Evolutionary conservation across 1,140 invertebrate species (phyloP).

Genomic region (Halesus radiatus): DNA sequence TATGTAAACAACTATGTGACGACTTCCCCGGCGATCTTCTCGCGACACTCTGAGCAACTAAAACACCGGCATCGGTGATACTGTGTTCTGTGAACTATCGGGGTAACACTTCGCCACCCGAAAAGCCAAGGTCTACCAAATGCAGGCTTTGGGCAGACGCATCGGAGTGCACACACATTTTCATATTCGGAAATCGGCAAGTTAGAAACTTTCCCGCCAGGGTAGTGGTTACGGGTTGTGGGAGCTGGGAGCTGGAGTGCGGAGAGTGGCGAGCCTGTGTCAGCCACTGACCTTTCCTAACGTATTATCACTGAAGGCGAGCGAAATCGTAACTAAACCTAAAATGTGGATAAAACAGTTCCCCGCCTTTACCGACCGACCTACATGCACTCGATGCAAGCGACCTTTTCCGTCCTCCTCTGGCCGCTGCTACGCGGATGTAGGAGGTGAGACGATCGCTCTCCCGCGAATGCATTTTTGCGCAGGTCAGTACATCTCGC

Average conservation of each 20-base stretch:
- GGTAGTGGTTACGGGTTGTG: neutral
- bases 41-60: too few species aligned
- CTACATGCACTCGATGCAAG: conserved; percentile 66
- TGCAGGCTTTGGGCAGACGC: conserved; percentile 3
- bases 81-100: too few species aligned
- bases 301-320: conserved; percentile 65
- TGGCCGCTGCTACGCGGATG: conserved; percentile 1
- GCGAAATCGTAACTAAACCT: conserved; percentile 60
- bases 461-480: conserved; percentile 58
- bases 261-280: conserved; percentile 47
- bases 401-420: conserved; percentile 32
- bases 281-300: conserved; percentile 65
- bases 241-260: conserved; percentile 25
- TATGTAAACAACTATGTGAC: too few species aligned
- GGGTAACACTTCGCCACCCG: neutral
- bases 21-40: too few species aligned
- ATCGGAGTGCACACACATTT: neutral
- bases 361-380: conserved; percentile 67
- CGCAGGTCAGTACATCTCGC: conserved; percentile 39
- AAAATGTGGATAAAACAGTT: conserved; percentile 46
- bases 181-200: conserved; percentile 19
- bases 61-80: too few species aligned
- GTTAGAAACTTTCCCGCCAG: conserved; percentile 57
- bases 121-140: neutral
- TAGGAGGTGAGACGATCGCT: conserved; percentile 55